Conservation (phyloP, 2,797 vertebrate genomes). For the Gastrophryne carolinensis region DNA sequence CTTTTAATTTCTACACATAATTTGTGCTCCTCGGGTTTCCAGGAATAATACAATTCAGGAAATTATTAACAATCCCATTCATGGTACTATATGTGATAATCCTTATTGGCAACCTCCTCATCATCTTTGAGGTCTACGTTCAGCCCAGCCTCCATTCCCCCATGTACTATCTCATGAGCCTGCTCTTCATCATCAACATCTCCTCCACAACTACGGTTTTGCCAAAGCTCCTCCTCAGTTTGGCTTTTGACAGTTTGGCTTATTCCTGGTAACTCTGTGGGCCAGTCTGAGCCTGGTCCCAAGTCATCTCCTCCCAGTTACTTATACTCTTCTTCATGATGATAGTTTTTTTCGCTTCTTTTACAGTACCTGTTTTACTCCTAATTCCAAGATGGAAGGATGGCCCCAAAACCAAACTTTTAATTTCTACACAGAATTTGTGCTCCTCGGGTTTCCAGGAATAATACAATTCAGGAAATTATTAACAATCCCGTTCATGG, state of each 20-base stretch:
- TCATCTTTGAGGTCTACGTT: constrained; percentile 18
- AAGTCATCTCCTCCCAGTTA: too few relatives aligned
- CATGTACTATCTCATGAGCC: constrained; percentile 50
- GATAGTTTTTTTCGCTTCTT: too few relatives aligned
- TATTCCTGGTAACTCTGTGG: not conserved
- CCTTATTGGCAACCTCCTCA: constrained; percentile 10
- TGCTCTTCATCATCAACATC: constrained; percentile 50
- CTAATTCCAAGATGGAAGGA: not conserved
- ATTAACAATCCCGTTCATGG: constrained; percentile 55
- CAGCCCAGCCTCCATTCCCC: constrained; percentile 47
- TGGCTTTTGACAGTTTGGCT: constrained; percentile 19
- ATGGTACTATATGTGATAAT: constrained; percentile 54
- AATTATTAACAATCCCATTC: constrained; percentile 53
- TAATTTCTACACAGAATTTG: constrained; percentile 46
- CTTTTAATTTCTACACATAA: constrained; percentile 48
- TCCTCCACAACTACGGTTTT: not conserved
- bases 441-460: constrained; percentile 57
- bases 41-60: not conserved
- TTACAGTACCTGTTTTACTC: too few relatives aligned
- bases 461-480: not conserved
- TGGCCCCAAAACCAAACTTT: not conserved
- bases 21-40: constrained; percentile 59
- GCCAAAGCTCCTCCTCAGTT: constrained; percentile 51
- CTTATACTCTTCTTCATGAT: too few relatives aligned
- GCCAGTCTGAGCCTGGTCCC: too few relatives aligned